These are phyloP conservation scores for Cyphomyrmex costatus DNA, from an alignment of 1,140 invertebrate genomes.

Conservation along the genomic window DNA sequence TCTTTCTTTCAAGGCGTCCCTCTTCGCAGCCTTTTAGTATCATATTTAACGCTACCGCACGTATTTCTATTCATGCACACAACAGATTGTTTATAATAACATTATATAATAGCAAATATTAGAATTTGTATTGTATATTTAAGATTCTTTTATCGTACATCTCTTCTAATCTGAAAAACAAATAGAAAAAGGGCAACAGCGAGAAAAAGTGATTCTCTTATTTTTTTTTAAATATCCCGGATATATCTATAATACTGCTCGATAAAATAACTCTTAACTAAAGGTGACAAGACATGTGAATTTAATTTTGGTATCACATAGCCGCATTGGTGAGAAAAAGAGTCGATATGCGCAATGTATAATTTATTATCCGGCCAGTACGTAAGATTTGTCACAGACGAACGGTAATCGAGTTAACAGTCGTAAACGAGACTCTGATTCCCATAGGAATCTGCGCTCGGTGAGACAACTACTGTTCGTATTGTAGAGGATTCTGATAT, in stretches of 20 bases:
- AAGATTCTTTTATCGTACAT: not conserved
- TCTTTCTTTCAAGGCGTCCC: not conserved
- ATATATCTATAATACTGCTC: not conserved
- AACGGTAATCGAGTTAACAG: conserved; percentile 43
- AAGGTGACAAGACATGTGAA: not conserved
- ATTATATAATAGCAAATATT: conserved; percentile 26
- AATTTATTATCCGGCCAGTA: not conserved
- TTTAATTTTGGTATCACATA: conserved; percentile 6
- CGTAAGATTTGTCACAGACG: conserved; percentile 1
- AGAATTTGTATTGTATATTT: not conserved
- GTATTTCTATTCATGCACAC: not conserved
- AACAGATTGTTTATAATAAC: conserved; percentile 13
- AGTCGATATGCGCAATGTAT: not conserved
- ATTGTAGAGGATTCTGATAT: not conserved
- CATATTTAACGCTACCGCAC: conserved; percentile 11
- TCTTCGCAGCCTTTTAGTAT: not conserved
- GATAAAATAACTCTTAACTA: not conserved
- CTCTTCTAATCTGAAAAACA: not conserved
- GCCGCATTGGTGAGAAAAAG: not conserved
- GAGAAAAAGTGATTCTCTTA: not conserved
- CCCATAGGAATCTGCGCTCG: not conserved
- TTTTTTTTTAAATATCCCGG: not conserved
- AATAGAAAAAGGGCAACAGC: no score
- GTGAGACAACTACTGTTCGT: not conserved
- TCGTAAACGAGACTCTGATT: conserved; percentile 29